Evolutionary conservation across 2,113 vertebrate species (phyloP).

Genomic region (Callospermophilus lateralis): DNA sequence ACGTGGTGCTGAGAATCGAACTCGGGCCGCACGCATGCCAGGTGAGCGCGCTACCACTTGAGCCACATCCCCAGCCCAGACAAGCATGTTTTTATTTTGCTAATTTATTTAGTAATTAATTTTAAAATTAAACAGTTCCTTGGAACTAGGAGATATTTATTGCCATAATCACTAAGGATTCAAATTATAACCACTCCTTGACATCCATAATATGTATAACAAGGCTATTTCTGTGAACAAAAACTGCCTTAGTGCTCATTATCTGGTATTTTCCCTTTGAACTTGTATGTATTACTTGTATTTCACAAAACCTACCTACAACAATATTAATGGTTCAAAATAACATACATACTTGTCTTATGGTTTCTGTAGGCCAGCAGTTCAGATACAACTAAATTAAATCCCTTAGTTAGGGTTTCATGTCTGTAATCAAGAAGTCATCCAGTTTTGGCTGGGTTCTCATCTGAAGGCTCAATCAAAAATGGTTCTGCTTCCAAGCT

Average conservation of each 20-base stretch:
- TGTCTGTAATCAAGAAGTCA: neutral
- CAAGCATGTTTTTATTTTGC: neutral
- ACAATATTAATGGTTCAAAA: neutral
- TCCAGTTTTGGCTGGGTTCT: neutral
- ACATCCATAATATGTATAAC: neutral
- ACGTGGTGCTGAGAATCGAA: too few species aligned
- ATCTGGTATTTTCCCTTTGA: conserved; percentile 35
- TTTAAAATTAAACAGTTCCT: neutral
- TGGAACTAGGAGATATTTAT: neutral
- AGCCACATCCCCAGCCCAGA: too few species aligned
- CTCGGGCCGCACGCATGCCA: too few species aligned
- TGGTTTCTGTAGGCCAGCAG: neutral
- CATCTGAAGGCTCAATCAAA: neutral
- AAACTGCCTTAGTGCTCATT: neutral
- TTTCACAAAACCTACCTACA: neutral
- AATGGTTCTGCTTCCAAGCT: neutral
- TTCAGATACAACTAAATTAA: neutral
- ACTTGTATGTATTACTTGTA: neutral
- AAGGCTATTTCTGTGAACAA: neutral
- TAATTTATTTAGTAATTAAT: neutral
- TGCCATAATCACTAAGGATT: neutral
- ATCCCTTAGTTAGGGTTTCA: neutral
- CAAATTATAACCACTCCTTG: conserved; percentile 20
- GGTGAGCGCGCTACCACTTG: too few species aligned
- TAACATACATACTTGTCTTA: neutral